A percentile compares a stretch with the other conserved stretches of the same genome.
phyloP scores from a whole-genome alignment of 1,140 invertebrate species.

The Onthophagus taurus region DNA sequence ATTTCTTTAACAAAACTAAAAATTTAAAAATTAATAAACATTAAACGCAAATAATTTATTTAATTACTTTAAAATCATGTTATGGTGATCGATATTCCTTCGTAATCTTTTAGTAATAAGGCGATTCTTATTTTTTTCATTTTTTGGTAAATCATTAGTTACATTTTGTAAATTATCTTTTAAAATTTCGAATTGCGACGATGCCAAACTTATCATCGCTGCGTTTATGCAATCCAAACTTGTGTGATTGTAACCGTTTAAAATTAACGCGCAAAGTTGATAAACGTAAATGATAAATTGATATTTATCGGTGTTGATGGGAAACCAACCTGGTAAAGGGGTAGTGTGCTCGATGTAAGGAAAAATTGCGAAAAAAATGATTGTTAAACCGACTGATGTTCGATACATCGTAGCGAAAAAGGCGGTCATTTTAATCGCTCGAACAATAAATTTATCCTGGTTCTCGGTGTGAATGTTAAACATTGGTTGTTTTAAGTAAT shows the following conservation, averaged over 20 bases:
- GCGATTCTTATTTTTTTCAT: too few relatives aligned
- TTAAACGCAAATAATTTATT: not conserved
- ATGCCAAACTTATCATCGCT: constrained; percentile 11
- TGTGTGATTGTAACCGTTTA: constrained; percentile 8
- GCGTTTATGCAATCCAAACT: constrained; percentile 9
- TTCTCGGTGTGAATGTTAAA: not conserved
- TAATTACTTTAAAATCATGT: constrained; percentile 16
- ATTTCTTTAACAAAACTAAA: constrained; percentile 18
- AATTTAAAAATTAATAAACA: constrained; percentile 10
- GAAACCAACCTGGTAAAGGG: constrained; percentile 17
- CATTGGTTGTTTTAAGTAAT: constrained; percentile 5
- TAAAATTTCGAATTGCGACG: constrained; percentile 17
- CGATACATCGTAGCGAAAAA: constrained; percentile 5
- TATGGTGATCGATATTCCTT: constrained; percentile 17
- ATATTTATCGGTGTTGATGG: constrained; percentile 11
- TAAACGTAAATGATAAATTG: constrained; percentile 3
- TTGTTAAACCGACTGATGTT: constrained; percentile 6
- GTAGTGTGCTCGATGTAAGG: constrained; percentile 14
- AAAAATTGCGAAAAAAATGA: constrained; percentile 14
- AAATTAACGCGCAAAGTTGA: constrained; percentile 1
- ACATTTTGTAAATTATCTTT: constrained; percentile 15
- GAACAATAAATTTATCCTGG: constrained; percentile 5
- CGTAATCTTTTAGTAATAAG: constrained; percentile 4
- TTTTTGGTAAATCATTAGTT: not conserved
- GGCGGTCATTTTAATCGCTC: not conserved